These are phyloP conservation scores for Heliconius aoede DNA, from an alignment of 2,888 invertebrate species.

Conservation along the genomic window DNA sequence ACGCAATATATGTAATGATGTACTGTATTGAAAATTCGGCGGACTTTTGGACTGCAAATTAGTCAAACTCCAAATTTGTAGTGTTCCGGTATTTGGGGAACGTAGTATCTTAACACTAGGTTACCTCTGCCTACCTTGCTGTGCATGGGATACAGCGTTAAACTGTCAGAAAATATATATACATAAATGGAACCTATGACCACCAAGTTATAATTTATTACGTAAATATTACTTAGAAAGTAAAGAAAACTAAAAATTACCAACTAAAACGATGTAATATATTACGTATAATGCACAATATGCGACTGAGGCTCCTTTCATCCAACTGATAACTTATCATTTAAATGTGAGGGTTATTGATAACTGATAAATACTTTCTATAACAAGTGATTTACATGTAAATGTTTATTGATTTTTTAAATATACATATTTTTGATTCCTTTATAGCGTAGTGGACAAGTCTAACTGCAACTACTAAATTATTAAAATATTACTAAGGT, in stretches of 20 bases:
- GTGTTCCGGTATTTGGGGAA: background rate
- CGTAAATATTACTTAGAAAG: background rate
- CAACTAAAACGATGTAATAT: background rate
- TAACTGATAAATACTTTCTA: slow-evolving; percentile 74
- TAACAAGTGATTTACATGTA: slow-evolving; percentile 69
- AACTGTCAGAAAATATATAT: background rate
- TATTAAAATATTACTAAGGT: background rate
- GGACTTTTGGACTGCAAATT: no score
- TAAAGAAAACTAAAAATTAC: background rate
- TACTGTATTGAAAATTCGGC: no score
- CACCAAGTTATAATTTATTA: background rate
- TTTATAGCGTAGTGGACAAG: background rate
- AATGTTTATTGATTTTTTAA: slow-evolving; percentile 23
- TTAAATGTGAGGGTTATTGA: slow-evolving; percentile 76
- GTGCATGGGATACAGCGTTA: background rate
- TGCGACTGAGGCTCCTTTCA: slow-evolving; percentile 63
- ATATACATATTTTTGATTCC: background rate
- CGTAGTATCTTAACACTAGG: background rate
- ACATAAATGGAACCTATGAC: background rate
- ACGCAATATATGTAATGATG: no score
- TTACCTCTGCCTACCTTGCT: background rate
- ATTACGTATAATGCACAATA: slow-evolving; percentile 31
- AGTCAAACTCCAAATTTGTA: background rate
- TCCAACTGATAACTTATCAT: slow-evolving; percentile 59
- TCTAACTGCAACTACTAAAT: background rate